Conservation (phyloP, 2,113 vertebrate genomes). For the Uropsilus gracilis region DNA sequence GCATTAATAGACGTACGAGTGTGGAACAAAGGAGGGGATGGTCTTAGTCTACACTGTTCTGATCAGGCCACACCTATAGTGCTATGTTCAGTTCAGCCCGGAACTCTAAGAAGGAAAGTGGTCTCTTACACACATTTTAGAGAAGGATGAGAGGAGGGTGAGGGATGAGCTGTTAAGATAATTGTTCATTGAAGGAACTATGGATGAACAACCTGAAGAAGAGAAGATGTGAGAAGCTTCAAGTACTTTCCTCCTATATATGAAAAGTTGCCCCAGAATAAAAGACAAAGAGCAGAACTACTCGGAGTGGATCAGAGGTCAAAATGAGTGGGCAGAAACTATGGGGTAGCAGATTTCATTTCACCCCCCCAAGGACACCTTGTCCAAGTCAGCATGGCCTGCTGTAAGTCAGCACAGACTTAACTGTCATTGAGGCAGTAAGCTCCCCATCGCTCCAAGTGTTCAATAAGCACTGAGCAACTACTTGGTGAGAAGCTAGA, state of each 20-base stretch:
- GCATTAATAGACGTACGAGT: neutral
- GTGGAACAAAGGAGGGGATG: neutral
- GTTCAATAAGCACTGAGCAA: neutral
- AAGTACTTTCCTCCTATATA: neutral
- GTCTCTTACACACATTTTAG: neutral
- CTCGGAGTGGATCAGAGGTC: neutral
- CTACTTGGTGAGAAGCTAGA: neutral
- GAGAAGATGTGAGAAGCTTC: neutral
- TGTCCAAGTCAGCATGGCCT: too few species aligned
- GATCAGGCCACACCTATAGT: neutral
- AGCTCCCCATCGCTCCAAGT: neutral
- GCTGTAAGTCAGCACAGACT: too few species aligned
- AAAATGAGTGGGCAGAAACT: neutral
- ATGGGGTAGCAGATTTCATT: too few species aligned
- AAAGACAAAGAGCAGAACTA: neutral
- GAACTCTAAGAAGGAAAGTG: neutral
- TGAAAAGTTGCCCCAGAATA: neutral
- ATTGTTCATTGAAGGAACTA: neutral
- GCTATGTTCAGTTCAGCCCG: neutral
- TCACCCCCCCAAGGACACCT: neutral
- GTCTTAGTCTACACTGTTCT: neutral
- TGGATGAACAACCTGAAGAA: neutral
- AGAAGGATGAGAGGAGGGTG: neutral
- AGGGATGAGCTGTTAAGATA: neutral
- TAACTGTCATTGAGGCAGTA: neutral